Percentiles rank a stretch among this genome's conserved stretches.
These are phyloP conservation scores for Siphlonurus alternatus DNA, from an alignment of 2,888 invertebrate genomes.

Conservation along the genomic window DNA sequence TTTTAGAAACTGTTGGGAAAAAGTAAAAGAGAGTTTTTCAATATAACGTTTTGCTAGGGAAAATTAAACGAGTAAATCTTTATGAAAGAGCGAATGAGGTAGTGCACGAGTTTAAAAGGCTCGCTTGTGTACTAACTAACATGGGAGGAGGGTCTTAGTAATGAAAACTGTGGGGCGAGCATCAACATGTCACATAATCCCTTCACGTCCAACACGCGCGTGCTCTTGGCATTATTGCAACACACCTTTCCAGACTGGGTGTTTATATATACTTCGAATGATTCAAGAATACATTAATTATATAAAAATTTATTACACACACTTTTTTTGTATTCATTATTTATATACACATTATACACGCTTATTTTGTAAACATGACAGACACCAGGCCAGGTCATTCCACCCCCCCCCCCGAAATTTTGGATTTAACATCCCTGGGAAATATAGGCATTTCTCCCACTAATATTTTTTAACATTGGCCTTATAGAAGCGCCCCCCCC, in stretches of 20 bases:
- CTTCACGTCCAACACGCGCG: background rate
- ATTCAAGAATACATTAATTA: no score
- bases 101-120: background rate
- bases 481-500: no score
- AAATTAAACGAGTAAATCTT: conserved; percentile 15
- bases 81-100: background rate
- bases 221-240: background rate
- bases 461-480: no score
- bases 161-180: background rate
- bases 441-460: no score
- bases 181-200: background rate
- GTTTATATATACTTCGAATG: no score
- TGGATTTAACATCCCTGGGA: no score
- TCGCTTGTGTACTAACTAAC: background rate
- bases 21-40: conserved; percentile 13
- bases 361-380: no score
- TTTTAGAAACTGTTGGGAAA: background rate
- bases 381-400: no score
- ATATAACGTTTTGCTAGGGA: conserved; percentile 14
- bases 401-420: no score
- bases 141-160: background rate
- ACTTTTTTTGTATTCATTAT: no score
- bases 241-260: background rate
- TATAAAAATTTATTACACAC: no score
- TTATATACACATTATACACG: no score